A percentile compares a stretch with the other conserved stretches of the same genome.
These are phyloP conservation scores for Polylopha cassiicola DNA, from an alignment of 2,888 invertebrate genomes.

Conservation along the genomic window DNA sequence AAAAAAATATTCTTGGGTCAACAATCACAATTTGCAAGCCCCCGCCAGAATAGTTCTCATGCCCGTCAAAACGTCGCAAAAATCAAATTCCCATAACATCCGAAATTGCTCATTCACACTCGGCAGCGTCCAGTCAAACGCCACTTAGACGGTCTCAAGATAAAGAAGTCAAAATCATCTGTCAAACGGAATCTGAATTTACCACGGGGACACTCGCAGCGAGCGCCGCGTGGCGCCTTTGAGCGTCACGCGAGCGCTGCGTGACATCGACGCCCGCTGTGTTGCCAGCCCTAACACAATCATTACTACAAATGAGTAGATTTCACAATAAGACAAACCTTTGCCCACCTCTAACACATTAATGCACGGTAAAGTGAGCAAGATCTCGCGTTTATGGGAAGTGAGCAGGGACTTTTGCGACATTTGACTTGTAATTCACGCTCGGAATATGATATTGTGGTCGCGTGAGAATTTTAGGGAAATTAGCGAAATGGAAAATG, in stretches of 20 bases:
- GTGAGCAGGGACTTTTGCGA: conserved; percentile 53
- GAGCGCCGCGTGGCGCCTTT: conserved; percentile 49
- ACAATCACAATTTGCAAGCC: too few relatives aligned
- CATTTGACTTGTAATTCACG: conserved; percentile 43
- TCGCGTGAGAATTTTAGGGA: conserved; percentile 27
- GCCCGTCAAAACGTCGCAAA: too few relatives aligned
- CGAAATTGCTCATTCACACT: conserved; percentile 22
- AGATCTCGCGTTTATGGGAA: conserved; percentile 67
- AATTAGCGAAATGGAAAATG: conserved; percentile 14
- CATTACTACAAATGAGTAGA: conserved; percentile 31
- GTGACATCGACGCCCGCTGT: conserved; percentile 32
- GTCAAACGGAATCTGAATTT: conserved; percentile 2
- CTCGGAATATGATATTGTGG: conserved; percentile 34
- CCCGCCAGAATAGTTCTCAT: too few relatives aligned
- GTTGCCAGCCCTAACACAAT: conserved; percentile 31
- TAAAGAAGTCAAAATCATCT: background rate
- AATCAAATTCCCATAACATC: conserved; percentile 18
- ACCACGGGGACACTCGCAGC: conserved; percentile 25
- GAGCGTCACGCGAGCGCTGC: conserved; percentile 47
- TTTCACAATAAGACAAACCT: conserved; percentile 31
- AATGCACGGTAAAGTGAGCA: conserved; percentile 60
- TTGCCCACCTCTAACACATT: conserved; percentile 35
- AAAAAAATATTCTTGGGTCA: too few relatives aligned
- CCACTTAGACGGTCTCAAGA: conserved; percentile 12
- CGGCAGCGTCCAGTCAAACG: conserved; percentile 21